Evolutionary conservation across 2,113 vertebrate genomes (phyloP), one percentile per base, ranked within the genome.

Genomic region (Pleuronectes platessa): DNA sequence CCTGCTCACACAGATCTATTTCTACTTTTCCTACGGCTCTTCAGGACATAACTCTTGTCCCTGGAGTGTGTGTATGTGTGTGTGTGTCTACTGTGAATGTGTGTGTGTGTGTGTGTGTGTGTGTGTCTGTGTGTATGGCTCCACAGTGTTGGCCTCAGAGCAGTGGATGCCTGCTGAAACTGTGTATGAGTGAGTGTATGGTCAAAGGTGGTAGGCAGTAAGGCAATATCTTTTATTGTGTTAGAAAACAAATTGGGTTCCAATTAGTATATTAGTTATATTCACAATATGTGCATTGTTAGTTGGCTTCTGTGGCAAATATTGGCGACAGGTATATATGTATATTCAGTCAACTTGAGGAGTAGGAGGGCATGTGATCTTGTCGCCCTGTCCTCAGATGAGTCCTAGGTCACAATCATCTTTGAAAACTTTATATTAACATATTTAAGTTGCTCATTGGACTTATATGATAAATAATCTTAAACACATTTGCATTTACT

Each of bases 21-120:
- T 79, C 73, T 69, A 49, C 26, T 82, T 65, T 61, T 64, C 65
- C 65, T 58, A 31, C 64, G 18, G n/a, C 59, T 72, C 74, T 81
- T 40, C 77, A 71, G 65, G 61, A 83, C 55, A 63, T 54, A 61
- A 55, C 37, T 72, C 47, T 51, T 35, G 31, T 76, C 61, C 61
- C 53, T 24, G 53, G 68, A 55, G 76, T 64, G 55, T 63, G 68
- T 76, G 37, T 27, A 10, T 72, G 55, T 58, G 23, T 56, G 23
- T 47, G 15, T 68, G 60, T 53, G 75, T 23, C 55, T n/a, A 15
- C n/a, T 73, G 56, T 62, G 27, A 49, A 18, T 59, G 14, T 56
- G 31, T 65, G 24, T 54, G 15, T 69, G 51, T 59, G 72, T 27
- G 27, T 27, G 26, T 26, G 26, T 26, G 27, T 27, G 27, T 27